Conservation (phyloP, 92 coral and sea anemone genomes). For the Porites cylindrica region DNA sequence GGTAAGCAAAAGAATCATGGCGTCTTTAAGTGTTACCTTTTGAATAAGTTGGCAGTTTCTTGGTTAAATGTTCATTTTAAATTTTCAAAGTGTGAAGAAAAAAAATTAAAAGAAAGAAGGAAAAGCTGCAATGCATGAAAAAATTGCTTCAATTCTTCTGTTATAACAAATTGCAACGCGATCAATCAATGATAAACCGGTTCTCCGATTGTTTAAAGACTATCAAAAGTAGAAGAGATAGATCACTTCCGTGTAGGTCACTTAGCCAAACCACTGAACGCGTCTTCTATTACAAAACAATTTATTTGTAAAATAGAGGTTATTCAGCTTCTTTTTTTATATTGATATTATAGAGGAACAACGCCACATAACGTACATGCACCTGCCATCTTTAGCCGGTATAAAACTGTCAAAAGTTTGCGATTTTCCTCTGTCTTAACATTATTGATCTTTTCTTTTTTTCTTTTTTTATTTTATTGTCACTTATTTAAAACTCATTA, state of each 20-base stretch:
- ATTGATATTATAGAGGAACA: neutral
- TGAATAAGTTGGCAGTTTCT: no score
- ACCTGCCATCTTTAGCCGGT: neutral
- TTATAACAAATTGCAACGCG: no score
- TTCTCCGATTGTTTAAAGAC: no score
- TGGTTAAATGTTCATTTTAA: no score
- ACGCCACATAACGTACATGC: neutral
- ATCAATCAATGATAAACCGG: no score
- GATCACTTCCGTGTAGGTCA: neutral
- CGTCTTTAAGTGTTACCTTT: no score
- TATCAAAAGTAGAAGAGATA: neutral
- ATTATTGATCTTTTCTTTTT: neutral
- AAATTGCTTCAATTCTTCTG: no score
- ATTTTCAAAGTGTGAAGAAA: no score
- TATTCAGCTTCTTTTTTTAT: neutral
- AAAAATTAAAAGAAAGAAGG: no score
- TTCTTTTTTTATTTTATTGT: neutral
- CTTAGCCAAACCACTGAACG: neutral
- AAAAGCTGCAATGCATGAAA: no score
- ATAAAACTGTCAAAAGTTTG: neutral
- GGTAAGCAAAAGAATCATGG: no score
- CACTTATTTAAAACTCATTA: constrained; percentile 13
- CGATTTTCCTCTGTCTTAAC: neutral
- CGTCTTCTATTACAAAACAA: neutral
- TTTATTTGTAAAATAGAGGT: neutral